These are phyloP conservation scores for Grammomys surdaster DNA, from an alignment of 2,113 vertebrate genomes.

Conservation along the genomic window DNA sequence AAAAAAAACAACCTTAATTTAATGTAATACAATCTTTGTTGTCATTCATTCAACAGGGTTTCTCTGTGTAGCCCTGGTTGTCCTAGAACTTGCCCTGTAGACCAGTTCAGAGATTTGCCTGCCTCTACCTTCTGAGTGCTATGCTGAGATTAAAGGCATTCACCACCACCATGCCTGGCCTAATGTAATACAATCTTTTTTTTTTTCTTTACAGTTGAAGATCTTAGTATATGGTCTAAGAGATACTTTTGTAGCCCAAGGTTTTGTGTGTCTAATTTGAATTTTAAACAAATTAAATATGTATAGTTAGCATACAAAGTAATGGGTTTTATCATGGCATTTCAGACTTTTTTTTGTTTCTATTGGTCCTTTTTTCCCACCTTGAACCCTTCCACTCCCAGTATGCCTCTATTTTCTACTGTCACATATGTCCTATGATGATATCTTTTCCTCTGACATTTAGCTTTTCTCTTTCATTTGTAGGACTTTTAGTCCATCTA, in stretches of 20 bases:
- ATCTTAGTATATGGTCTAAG: conserved; percentile 23
- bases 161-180: neutral
- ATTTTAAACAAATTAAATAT: neutral
- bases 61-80: neutral
- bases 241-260: conserved; percentile 4
- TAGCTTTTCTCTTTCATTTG: conserved; percentile 1
- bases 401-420: neutral
- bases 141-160: neutral
- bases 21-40: neutral
- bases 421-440: neutral
- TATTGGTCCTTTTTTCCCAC: neutral
- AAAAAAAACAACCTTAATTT: neutral
- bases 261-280: neutral
- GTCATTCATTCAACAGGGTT: neutral
- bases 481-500: neutral
- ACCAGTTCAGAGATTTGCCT: neutral
- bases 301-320: neutral
- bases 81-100: neutral
- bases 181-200: conserved; percentile 47
- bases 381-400: neutral
- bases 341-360: neutral
- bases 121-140: neutral
- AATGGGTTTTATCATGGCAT: neutral
- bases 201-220: conserved; percentile 13
- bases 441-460: conserved; percentile 23